Evolutionary conservation across 2,888 invertebrate genomes (phyloP).

Genomic region (Hydrotaea diabolus): DNA sequence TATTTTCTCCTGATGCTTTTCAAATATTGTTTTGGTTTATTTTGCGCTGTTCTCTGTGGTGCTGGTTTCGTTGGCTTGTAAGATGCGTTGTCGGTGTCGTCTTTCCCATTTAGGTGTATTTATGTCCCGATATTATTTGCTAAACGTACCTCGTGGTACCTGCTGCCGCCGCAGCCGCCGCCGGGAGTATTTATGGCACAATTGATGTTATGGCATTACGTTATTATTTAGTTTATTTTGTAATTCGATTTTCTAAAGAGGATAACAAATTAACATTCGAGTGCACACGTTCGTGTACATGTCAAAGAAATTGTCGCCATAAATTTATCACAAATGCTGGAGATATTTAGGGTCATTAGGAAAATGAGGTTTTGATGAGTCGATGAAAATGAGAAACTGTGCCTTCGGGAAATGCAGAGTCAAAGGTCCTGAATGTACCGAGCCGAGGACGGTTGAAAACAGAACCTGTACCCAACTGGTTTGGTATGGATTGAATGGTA

Average conservation of each 20-base stretch:
- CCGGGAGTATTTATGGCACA: slow-evolving; percentile 19
- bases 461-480: no score
- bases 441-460: no score
- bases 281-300: background rate
- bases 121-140: slow-evolving; percentile 8
- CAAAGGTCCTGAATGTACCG: no score
- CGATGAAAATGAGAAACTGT: no score
- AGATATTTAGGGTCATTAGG: background rate
- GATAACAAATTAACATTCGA: slow-evolving; percentile 28
- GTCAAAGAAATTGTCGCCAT: background rate
- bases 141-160: background rate
- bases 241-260: slow-evolving; percentile 32
- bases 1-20: slow-evolving; percentile 19
- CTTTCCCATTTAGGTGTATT: background rate
- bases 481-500: no score
- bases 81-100: background rate
- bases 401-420: no score
- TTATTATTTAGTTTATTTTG: slow-evolving; percentile 21
- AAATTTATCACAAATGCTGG: background rate
- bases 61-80: background rate
- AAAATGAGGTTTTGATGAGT: no score
- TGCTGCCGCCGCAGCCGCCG: background rate
- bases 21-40: slow-evolving; percentile 9
- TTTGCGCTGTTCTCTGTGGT: no score
- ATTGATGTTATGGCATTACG: slow-evolving; percentile 9